phyloP scores from a whole-genome alignment of 2,888 invertebrate genomes.

The Drosophila prostipennis region DNA sequence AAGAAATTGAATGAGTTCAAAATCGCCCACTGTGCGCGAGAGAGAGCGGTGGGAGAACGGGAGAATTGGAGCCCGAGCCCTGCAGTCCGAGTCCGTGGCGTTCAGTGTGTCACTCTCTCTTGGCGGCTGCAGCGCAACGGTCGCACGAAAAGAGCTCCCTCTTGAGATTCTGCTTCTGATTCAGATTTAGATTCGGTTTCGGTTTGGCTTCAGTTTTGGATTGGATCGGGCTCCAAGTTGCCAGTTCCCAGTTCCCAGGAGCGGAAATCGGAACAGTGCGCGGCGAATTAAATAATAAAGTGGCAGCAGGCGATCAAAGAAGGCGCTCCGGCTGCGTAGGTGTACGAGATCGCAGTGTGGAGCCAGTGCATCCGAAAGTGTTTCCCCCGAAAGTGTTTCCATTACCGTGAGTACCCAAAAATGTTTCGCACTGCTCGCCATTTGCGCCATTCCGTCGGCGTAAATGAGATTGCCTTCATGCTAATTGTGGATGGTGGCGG shows the following conservation, averaged over 20 bases:
- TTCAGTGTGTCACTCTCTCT: conserved; percentile 71
- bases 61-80: conserved; percentile 45
- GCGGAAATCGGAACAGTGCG: conserved; percentile 30
- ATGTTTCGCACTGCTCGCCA: conserved; percentile 52
- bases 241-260: conserved; percentile 25
- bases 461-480: conserved; percentile 79
- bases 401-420: conserved; percentile 69
- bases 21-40: conserved; percentile 13
- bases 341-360: conserved; percentile 22
- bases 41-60: conserved; percentile 15
- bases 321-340: conserved; percentile 26
- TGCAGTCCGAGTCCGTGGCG: conserved; percentile 31
- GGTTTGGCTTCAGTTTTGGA: conserved; percentile 5
- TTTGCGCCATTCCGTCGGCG: conserved; percentile 75
- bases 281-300: conserved; percentile 60
- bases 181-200: conserved; percentile 9
- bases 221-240: conserved; percentile 5
- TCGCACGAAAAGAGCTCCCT: conserved; percentile 44
- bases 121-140: conserved; percentile 73
- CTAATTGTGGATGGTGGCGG: conserved; percentile 67
- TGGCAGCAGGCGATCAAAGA: conserved; percentile 46
- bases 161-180: not conserved
- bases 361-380: conserved; percentile 39
- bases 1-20: too few species aligned
- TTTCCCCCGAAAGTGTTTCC: conserved; percentile 48